phyloP scores from a whole-genome alignment of 2,888 invertebrate species.

The Listrodromus nycthemerus region DNA sequence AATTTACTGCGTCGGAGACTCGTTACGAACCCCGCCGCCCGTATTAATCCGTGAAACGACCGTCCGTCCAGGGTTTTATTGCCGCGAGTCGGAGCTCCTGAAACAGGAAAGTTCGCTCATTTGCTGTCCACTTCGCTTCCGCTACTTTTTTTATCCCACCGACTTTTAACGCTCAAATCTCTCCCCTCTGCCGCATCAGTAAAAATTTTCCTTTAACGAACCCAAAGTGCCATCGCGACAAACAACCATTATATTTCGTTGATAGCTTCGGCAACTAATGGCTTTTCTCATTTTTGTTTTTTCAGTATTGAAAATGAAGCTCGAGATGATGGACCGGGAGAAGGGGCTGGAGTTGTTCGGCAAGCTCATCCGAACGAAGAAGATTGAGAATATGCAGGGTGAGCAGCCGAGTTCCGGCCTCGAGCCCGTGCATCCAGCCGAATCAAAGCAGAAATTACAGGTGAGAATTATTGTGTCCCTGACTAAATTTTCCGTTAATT shows the following conservation, averaged over 20 bases:
- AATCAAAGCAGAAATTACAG: slow-evolving; percentile 89
- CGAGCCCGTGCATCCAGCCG: slow-evolving; percentile 85
- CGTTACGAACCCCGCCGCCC: slow-evolving; percentile 22
- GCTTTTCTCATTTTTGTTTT: slow-evolving; percentile 16
- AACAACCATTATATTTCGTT: background rate
- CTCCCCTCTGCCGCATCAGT: background rate
- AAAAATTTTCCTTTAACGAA: background rate
- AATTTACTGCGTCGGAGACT: slow-evolving; percentile 30
- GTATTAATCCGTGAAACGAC: slow-evolving; percentile 30
- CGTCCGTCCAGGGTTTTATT: slow-evolving; percentile 29
- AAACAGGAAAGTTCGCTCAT: slow-evolving; percentile 44
- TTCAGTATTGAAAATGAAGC: slow-evolving; percentile 84
- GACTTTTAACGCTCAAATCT: background rate
- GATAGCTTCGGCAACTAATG: background rate
- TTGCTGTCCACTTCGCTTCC: slow-evolving; percentile 8
- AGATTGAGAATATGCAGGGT: slow-evolving; percentile 90
- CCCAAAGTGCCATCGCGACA: background rate
- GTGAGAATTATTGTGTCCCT: slow-evolving; percentile 84
- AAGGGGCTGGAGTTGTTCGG: slow-evolving; percentile 91
- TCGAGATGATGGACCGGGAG: slow-evolving; percentile 87
- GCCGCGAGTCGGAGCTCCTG: slow-evolving; percentile 32
- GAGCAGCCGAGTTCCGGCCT: slow-evolving; percentile 81
- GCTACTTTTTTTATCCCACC: background rate
- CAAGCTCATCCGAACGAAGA: slow-evolving; percentile 94
- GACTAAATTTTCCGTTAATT: no score